These are phyloP conservation scores for Bergia sp. DNA, from an alignment of 92 coral and sea anemone species.

Conservation along the genomic window DNA sequence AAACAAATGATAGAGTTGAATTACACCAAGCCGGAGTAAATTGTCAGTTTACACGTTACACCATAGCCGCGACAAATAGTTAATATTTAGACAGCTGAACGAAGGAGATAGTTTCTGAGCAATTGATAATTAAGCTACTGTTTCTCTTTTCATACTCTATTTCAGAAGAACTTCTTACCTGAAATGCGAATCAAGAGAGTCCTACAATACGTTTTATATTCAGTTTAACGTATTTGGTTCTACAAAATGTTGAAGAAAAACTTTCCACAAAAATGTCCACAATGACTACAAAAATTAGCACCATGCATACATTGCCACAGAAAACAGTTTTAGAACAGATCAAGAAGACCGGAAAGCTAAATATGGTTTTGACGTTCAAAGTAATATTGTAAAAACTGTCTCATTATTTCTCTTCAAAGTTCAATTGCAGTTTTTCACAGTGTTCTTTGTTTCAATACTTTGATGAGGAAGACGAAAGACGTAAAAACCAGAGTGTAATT, in stretches of 20 bases:
- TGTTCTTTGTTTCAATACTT: background rate
- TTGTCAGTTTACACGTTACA: background rate
- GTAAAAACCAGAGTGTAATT: background rate
- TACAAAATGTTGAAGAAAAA: too few species aligned
- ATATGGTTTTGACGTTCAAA: background rate
- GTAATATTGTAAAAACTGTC: background rate
- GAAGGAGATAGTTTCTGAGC: background rate
- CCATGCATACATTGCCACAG: background rate
- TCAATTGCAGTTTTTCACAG: background rate
- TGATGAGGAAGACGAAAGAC: background rate
- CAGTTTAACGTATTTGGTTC: background rate
- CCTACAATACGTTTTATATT: background rate
- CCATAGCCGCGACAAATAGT: background rate
- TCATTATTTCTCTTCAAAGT: background rate
- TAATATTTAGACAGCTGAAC: background rate
- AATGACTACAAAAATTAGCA: too few species aligned
- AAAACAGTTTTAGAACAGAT: background rate
- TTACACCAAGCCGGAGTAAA: background rate
- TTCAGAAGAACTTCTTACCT: background rate
- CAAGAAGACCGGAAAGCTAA: background rate
- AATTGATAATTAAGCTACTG: background rate
- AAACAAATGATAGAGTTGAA: background rate
- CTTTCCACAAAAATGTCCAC: background rate
- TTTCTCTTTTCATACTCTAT: background rate
- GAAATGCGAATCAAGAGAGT: background rate